Percentiles rank a stretch among this genome's conserved stretches.
Conservation (phyloP, 2,113 vertebrate genomes). For the Dicentrarchus labrax region DNA sequence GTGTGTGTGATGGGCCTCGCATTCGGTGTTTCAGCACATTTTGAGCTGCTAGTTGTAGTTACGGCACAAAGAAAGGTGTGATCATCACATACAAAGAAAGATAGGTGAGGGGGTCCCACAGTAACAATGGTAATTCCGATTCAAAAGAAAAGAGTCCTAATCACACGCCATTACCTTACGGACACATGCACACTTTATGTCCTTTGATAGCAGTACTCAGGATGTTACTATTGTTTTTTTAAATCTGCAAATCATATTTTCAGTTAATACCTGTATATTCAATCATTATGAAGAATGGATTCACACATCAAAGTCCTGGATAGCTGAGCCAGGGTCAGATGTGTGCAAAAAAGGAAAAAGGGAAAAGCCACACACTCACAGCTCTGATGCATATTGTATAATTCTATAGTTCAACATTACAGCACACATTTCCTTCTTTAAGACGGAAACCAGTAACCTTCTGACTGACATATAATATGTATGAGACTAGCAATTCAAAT, state of each 20-base stretch:
- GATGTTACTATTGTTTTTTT: background rate
- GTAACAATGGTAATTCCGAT: constrained; percentile 16
- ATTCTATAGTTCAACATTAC: background rate
- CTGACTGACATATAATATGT: background rate
- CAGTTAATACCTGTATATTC: background rate
- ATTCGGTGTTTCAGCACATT: constrained; percentile 1
- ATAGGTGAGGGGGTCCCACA: background rate
- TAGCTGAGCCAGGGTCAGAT: constrained; percentile 8
- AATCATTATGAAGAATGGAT: constrained; percentile 19
- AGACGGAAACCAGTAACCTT: background rate
- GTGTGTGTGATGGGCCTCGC: constrained; percentile 42
- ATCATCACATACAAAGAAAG: constrained; percentile 16
- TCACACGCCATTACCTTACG: background rate
- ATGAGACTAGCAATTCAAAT: background rate
- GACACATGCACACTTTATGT: constrained; percentile 1
- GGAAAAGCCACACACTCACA: background rate
- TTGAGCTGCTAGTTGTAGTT: constrained; percentile 18
- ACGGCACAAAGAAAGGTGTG: constrained; percentile 21
- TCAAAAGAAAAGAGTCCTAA: background rate
- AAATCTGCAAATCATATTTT: background rate
- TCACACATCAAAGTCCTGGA: constrained; percentile 36
- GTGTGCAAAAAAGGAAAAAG: constrained; percentile 27
- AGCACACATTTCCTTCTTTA: background rate
- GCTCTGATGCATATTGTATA: background rate
- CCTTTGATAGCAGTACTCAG: background rate